phyloP scores from a whole-genome alignment of 2,113 vertebrate genomes.

The Athene noctua region DNA sequence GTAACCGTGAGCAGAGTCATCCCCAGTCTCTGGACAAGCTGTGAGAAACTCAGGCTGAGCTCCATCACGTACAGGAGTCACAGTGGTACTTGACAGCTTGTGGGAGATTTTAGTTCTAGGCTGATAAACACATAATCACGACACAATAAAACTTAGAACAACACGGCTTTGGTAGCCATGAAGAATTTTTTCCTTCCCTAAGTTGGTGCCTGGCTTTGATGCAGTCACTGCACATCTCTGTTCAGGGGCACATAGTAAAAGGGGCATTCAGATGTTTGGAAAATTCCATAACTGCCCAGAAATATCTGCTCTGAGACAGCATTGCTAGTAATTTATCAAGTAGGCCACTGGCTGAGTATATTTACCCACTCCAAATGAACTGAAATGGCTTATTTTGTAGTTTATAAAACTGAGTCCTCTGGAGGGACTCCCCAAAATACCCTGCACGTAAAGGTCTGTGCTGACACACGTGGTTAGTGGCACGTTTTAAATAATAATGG shows the following conservation, averaged over 20 bases:
- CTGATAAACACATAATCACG: neutral
- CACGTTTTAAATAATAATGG: neutral
- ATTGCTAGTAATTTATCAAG: neutral
- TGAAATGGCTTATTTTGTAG: neutral
- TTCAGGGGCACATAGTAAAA: neutral
- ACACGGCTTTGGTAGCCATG: neutral
- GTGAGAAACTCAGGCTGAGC: neutral
- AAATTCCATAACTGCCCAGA: constrained; percentile 3
- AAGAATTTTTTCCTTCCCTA: neutral
- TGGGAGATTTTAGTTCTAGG: neutral
- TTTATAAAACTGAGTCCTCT: neutral
- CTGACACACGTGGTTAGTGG: accelerated
- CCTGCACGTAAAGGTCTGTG: neutral
- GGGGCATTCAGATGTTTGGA: neutral
- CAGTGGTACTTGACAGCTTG: neutral
- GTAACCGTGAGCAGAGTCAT: neutral
- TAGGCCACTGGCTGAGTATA: neutral
- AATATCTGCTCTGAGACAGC: neutral
- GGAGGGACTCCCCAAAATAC: neutral
- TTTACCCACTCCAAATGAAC: neutral
- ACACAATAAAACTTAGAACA: neutral
- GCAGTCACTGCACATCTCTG: neutral
- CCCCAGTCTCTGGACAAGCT: neutral
- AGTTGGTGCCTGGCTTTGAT: neutral
- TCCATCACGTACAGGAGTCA: neutral